phyloP scores from a whole-genome alignment of 2,797 vertebrate genomes.

The Tangara arthus region DNA sequence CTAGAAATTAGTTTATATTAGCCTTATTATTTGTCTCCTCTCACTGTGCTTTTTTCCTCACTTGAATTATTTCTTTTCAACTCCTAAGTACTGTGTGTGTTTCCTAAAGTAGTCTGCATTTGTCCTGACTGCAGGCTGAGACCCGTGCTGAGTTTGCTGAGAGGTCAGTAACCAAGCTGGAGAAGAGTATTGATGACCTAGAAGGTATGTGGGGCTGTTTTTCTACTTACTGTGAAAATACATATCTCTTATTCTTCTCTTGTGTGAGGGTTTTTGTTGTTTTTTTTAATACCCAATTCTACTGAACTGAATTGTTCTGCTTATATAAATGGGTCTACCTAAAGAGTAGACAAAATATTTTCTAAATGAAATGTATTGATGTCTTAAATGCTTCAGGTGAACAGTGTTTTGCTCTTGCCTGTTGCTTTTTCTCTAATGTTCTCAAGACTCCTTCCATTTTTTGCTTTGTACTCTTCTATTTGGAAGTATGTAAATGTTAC shows the following conservation, averaged over 20 bases:
- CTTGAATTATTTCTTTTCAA: not conserved
- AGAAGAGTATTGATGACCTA: conserved; percentile 99
- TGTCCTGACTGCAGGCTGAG: conserved; percentile 85
- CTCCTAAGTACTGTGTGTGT: not conserved
- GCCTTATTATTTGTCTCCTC: not conserved
- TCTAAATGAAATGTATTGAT: not conserved
- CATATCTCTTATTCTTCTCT: not conserved
- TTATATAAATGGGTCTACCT: not conserved
- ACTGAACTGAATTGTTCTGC: not conserved
- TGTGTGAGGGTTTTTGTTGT: not conserved
- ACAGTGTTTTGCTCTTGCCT: conserved; percentile 50
- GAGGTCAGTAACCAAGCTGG: conserved; percentile 98
- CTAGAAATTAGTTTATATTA: not conserved
- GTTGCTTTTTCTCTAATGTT: conserved; percentile 44
- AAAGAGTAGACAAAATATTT: not conserved
- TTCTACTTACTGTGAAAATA: not conserved
- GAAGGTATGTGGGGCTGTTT: conserved; percentile 86
- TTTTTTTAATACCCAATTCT: not conserved
- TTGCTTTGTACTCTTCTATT: conserved; percentile 9
- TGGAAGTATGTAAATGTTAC: not conserved
- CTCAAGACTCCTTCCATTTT: conserved; percentile 15
- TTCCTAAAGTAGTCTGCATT: not conserved
- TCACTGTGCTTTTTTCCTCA: not conserved
- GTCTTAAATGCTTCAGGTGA: not conserved
- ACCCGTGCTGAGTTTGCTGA: conserved; percentile 98